Percentiles rank a stretch among this genome's conserved stretches.
These are phyloP conservation scores for Patella depressa DNA, from an alignment of 2,888 invertebrate genomes.

Conservation along the genomic window DNA sequence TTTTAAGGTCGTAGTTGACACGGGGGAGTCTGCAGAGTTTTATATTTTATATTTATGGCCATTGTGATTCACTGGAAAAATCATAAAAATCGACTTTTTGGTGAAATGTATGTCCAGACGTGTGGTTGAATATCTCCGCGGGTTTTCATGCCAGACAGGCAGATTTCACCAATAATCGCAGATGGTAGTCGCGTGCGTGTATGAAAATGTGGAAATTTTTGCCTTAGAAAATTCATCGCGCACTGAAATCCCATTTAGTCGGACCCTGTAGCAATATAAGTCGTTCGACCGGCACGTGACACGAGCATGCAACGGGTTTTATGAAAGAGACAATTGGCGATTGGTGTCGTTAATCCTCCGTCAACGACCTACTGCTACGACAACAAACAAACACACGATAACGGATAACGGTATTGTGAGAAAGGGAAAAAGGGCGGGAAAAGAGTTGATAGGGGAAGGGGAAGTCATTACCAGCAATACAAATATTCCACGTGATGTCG, in stretches of 20 bases:
- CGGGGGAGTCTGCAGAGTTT: no score
- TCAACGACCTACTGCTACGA: background rate
- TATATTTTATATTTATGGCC: no score
- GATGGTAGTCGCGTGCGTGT: background rate
- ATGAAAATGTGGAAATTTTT: constrained; percentile 3
- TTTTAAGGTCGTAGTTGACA: no score
- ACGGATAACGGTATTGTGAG: constrained; percentile 3
- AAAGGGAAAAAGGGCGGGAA: constrained; percentile 3
- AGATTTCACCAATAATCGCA: background rate
- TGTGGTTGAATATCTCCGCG: no score
- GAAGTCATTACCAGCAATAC: no score
- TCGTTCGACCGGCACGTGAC: background rate
- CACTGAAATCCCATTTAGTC: background rate
- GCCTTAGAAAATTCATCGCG: background rate
- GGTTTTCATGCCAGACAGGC: no score
- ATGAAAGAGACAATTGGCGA: background rate
- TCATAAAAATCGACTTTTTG: no score
- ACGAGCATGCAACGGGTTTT: background rate
- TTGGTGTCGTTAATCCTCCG: background rate
- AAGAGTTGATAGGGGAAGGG: background rate
- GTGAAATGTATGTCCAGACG: no score
- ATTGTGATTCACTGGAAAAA: no score
- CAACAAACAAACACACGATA: constrained; percentile 13
- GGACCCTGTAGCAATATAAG: background rate
- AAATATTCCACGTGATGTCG: background rate